A percentile compares a stretch with the other conserved stretches of the same genome.
Conservation (phyloP, 2,113 vertebrate genomes). For the Zosterops hypoxanthus region DNA sequence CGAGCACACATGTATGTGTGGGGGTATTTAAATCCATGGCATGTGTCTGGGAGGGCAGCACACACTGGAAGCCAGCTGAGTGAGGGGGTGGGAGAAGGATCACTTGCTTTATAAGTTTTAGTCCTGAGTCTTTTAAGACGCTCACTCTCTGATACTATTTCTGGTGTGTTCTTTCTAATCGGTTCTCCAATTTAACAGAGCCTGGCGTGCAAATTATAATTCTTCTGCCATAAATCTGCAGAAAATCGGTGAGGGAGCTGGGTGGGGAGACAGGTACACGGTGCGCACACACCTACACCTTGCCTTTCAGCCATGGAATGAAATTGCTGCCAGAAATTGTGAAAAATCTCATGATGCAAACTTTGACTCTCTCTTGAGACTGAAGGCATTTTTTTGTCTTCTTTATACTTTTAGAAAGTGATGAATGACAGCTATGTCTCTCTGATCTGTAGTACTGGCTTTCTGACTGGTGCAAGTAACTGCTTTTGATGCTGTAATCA, state of each 20-base stretch:
- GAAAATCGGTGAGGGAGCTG: neutral
- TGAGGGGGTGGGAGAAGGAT: neutral
- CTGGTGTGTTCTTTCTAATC: slow-evolving; percentile 3
- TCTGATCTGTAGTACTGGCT: slow-evolving; percentile 35
- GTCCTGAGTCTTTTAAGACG: neutral
- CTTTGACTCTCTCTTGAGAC: neutral
- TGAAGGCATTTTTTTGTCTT: neutral
- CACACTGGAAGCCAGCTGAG: neutral
- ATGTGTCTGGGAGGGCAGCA: neutral
- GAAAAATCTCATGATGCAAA: neutral
- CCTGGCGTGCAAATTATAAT: neutral
- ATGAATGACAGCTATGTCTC: neutral
- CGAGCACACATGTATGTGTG: fast-evolving
- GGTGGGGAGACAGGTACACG: neutral
- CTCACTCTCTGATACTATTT: neutral
- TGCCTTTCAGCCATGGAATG: neutral
- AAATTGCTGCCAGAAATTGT: neutral
- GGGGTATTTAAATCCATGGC: neutral
- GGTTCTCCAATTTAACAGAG: neutral
- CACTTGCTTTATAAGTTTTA: slow-evolving; percentile 25
- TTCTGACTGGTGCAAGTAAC: slow-evolving; percentile 33
- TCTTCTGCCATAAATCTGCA: neutral
- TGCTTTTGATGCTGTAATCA: slow-evolving; percentile 45
- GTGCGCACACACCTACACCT: neutral
- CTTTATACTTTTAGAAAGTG: neutral